A percentile compares a stretch with the other conserved stretches of the same genome.
These are phyloP conservation scores for Sinotaia quadrata DNA, from an alignment of 2,888 invertebrate genomes.

Conservation along the genomic window DNA sequence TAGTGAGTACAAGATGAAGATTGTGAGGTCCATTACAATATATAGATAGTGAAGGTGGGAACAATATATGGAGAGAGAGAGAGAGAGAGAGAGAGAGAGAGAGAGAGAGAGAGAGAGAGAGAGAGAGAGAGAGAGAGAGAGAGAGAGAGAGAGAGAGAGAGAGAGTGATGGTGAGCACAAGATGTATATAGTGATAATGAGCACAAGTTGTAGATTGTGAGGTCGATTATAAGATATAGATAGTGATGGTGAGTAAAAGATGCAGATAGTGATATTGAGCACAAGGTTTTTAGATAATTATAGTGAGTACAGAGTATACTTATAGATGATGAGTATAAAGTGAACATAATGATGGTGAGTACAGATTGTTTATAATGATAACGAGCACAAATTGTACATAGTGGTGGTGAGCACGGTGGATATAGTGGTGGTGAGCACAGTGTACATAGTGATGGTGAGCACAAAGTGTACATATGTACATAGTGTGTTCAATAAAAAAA, in stretches of 20 bases:
- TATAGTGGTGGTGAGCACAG: too few species aligned
- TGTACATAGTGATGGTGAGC: too few species aligned
- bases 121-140: conserved; percentile 10
- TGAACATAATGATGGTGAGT: too few species aligned
- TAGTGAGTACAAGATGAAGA: too few species aligned
- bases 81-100: neutral
- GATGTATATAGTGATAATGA: neutral
- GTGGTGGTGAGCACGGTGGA: too few species aligned
- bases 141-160: neutral
- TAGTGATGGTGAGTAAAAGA: neutral
- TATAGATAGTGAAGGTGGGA: neutral
- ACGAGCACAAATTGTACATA: too few species aligned
- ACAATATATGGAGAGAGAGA: neutral
- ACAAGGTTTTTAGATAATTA: neutral
- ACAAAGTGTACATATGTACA: too few species aligned
- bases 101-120: conserved; percentile 11
- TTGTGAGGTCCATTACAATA: too few species aligned
- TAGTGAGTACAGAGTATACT: too few species aligned
- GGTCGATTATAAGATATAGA: neutral
- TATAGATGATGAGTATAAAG: too few species aligned
- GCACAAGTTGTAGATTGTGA: neutral
- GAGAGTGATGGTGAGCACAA: neutral
- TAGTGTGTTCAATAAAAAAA: too few species aligned
- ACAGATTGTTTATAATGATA: too few species aligned
- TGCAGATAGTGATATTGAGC: neutral